Percentiles rank a stretch among this genome's conserved stretches.
These are phyloP conservation scores for Xiphias gladius DNA, from an alignment of 2,113 vertebrate species.

Conservation along the genomic window DNA sequence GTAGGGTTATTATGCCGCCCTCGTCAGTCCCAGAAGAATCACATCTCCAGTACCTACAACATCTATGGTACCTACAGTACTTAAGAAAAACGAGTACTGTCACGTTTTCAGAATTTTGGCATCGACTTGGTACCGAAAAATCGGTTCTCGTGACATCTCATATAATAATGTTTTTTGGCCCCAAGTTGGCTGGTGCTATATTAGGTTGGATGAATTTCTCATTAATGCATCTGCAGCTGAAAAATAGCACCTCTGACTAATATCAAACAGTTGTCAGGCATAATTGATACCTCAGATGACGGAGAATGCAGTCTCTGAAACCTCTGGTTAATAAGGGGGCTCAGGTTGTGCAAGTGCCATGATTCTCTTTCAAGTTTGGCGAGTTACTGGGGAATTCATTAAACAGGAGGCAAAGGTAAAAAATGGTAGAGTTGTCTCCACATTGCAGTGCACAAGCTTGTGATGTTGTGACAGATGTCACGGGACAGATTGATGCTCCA, in stretches of 20 bases:
- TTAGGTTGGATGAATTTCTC: constrained; percentile 62
- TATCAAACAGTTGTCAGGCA: constrained; percentile 23
- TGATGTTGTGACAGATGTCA: constrained; percentile 63
- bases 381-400: constrained; percentile 33
- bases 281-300: constrained; percentile 36
- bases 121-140: no score
- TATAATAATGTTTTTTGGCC: constrained; percentile 48
- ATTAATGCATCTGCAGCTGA: constrained; percentile 47
- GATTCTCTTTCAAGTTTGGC: constrained; percentile 21
- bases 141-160: no score
- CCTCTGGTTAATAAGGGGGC: constrained; percentile 7
- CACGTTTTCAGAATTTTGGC: no score
- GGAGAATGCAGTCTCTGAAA: constrained; percentile 2
- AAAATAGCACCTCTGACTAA: constrained; percentile 10
- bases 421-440: constrained; percentile 20
- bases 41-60: no score
- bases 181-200: constrained; percentile 64
- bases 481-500: constrained; percentile 54
- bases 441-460: constrained; percentile 30
- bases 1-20: no score
- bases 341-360: neutral
- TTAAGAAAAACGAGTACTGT: no score
- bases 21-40: no score
- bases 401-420: constrained; percentile 29
- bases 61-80: no score